These are phyloP conservation scores for Elgonia sp. DNA, from an alignment of 2,888 invertebrate genomes.

Conservation along the genomic window DNA sequence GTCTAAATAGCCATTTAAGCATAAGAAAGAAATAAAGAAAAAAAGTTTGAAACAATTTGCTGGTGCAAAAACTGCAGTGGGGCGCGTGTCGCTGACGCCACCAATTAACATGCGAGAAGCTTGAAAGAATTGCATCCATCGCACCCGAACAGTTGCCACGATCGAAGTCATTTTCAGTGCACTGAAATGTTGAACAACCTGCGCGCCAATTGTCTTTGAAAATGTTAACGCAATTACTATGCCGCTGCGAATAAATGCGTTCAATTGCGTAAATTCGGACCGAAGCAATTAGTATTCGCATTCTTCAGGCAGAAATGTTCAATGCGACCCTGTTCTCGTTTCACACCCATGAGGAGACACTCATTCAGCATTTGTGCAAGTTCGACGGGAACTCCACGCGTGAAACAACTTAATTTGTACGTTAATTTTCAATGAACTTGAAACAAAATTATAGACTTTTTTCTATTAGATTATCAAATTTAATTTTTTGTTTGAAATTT, in stretches of 20 bases:
- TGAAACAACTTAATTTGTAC: conserved; percentile 44
- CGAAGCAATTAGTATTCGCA: conserved; percentile 70
- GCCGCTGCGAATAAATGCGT: conserved; percentile 59
- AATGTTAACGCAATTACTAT: conserved; percentile 69
- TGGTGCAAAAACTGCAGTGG: conserved; percentile 24
- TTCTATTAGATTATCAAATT: no score
- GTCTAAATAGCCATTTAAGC: no score
- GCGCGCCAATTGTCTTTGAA: conserved; percentile 65
- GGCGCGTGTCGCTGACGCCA: conserved; percentile 62
- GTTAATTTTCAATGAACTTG: conserved; percentile 24
- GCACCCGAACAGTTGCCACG: conserved; percentile 3
- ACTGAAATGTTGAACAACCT: conserved; percentile 47
- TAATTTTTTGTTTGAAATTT: no score
- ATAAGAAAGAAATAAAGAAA: no score
- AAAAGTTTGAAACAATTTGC: conserved; percentile 35
- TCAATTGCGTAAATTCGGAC: conserved; percentile 71
- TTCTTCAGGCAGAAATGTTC: conserved; percentile 57
- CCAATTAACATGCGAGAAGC: conserved; percentile 60
- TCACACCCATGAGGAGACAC: conserved; percentile 39
- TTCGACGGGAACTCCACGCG: conserved; percentile 20
- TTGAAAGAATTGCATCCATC: conserved; percentile 35
- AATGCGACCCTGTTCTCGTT: conserved; percentile 63
- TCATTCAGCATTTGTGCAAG: conserved; percentile 45
- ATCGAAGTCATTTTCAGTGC: conserved; percentile 26
- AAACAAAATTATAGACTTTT: not conserved